Evolutionary conservation across 2,797 vertebrate genomes (phyloP).

Genomic region (Vespertilio murinus): DNA sequence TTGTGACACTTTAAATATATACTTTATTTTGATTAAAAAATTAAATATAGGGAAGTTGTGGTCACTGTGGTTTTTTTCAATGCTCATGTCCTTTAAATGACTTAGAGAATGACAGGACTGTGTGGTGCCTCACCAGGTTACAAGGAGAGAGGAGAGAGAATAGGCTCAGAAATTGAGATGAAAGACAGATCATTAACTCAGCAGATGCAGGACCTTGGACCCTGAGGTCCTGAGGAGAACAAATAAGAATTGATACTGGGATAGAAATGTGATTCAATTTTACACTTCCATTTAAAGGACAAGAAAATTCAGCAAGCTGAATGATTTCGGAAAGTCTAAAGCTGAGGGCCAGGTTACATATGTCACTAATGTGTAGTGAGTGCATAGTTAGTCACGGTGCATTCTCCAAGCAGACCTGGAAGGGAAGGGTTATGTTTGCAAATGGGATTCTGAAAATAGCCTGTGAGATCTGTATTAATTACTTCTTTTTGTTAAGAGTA

Average conservation of each 20-base stretch:
- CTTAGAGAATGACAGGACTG: neutral
- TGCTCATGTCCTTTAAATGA: neutral
- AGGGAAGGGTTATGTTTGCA: neutral
- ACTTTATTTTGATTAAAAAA: neutral
- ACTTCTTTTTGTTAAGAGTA: neutral
- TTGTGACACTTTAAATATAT: slow-evolving; percentile 10
- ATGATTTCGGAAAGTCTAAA: neutral
- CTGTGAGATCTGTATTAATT: neutral
- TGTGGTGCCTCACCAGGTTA: neutral
- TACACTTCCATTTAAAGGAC: neutral
- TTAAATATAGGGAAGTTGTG: neutral
- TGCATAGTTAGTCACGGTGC: neutral
- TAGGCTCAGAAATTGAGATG: neutral
- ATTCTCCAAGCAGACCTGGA: neutral
- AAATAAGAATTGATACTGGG: neutral
- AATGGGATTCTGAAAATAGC: neutral
- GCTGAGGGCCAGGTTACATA: neutral
- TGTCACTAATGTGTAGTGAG: neutral
- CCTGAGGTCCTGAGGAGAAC: neutral
- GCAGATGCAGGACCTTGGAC: neutral
- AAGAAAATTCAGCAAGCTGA: neutral
- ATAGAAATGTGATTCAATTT: neutral
- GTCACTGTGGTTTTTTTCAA: neutral
- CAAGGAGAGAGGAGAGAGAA: neutral
- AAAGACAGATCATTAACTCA: neutral